These are phyloP conservation scores for Parazoanthus atlanticus DNA, from an alignment of 92 coral and sea anemone genomes.

Conservation along the genomic window DNA sequence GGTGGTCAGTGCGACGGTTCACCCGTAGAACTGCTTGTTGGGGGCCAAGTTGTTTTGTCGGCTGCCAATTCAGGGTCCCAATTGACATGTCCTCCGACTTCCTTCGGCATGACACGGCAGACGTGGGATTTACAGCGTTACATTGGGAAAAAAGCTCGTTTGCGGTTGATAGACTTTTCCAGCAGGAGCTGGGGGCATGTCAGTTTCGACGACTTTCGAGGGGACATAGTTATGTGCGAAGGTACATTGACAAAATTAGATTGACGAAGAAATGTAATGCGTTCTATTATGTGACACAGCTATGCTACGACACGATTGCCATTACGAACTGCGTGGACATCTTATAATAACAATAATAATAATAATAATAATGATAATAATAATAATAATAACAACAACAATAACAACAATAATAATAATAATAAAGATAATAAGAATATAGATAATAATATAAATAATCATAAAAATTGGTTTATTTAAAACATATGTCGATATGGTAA, in stretches of 20 bases:
- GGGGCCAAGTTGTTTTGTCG: background rate
- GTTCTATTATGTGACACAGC: too few species aligned
- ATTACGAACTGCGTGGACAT: background rate
- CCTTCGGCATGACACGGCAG: background rate
- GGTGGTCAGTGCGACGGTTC: background rate
- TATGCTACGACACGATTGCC: too few species aligned
- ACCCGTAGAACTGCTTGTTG: background rate
- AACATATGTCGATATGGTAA: too few species aligned
- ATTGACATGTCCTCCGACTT: too few species aligned
- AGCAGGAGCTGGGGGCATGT: slow-evolving; percentile 5
- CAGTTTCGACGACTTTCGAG: slow-evolving; percentile 26
- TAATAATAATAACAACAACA: too few species aligned
- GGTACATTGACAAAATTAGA: background rate
- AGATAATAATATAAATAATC: too few species aligned
- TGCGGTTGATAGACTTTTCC: slow-evolving; percentile 14
- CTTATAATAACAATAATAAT: too few species aligned
- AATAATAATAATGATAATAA: too few species aligned
- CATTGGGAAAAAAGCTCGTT: slow-evolving; percentile 14
- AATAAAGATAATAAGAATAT: too few species aligned
- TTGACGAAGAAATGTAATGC: too few species aligned
- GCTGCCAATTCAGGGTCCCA: background rate
- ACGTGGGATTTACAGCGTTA: background rate
- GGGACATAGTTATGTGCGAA: slow-evolving; percentile 13
- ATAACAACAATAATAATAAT: too few species aligned
- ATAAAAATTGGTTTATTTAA: too few species aligned